Conservation (phyloP, 2,113 vertebrate species). For the Dolichallabes microphthalmus region DNA sequence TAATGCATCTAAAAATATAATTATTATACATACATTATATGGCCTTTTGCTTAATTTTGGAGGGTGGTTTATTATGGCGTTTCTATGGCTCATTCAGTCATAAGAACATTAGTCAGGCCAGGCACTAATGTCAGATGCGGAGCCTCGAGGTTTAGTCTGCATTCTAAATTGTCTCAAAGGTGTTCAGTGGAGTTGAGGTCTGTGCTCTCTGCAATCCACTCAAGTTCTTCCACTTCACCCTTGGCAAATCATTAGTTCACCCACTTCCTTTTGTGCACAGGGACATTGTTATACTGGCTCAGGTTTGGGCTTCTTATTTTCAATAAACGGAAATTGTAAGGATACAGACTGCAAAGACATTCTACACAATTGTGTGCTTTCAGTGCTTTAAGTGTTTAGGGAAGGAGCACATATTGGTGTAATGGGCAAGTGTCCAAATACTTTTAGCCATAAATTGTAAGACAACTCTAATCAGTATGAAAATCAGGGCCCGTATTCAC, state of each 20-base stretch:
- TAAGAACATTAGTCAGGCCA: background rate
- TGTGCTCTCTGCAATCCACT: background rate
- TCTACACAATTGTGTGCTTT: background rate
- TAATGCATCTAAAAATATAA: background rate
- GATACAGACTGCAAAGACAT: background rate
- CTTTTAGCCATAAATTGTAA: background rate
- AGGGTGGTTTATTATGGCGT: background rate
- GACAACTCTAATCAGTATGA: too few relatives aligned
- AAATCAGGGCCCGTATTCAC: too few relatives aligned
- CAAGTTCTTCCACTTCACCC: background rate
- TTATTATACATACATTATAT: background rate
- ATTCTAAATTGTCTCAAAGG: background rate
- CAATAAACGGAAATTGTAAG: background rate
- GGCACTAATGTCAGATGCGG: background rate
- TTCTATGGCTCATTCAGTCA: background rate
- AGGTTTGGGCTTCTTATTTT: background rate
- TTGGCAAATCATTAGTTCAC: background rate
- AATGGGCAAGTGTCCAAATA: background rate
- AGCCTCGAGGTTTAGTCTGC: background rate
- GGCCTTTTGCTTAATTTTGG: background rate
- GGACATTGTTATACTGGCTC: background rate
- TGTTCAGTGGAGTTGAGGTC: background rate
- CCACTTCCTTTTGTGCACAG: background rate
- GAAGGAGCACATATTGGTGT: background rate
- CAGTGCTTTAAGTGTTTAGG: background rate